Evolutionary conservation across 2,113 vertebrate species (phyloP).

Genomic region (Lasiurus cinereus): DNA sequence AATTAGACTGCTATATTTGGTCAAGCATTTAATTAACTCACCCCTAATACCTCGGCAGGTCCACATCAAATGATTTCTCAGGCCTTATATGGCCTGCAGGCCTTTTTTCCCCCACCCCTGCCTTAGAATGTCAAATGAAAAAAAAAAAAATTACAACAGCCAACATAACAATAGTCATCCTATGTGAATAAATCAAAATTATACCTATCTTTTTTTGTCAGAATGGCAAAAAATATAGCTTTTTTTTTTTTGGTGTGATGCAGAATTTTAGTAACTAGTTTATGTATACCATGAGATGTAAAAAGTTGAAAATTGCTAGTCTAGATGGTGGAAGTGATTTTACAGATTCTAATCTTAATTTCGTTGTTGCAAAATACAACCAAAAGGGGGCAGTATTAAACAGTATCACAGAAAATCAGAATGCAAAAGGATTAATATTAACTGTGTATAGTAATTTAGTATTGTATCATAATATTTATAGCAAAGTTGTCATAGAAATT

Average conservation of each 20-base stretch:
- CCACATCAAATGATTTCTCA: too few species aligned
- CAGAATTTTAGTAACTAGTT: not conserved
- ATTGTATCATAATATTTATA: not conserved
- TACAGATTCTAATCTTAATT: not conserved
- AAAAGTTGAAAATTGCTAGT: not conserved
- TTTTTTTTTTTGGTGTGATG: not conserved
- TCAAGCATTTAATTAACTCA: too few species aligned
- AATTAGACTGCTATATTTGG: too few species aligned
- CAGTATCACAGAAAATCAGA: not conserved
- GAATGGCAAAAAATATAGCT: not conserved
- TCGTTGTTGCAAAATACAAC: not conserved
- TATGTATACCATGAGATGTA: not conserved
- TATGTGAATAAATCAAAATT: not conserved
- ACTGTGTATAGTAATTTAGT: not conserved
- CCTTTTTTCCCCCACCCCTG: too few species aligned
- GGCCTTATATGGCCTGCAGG: too few species aligned
- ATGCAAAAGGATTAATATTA: accelerated
- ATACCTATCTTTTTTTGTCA: not conserved
- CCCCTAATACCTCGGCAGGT: too few species aligned
- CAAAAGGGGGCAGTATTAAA: conserved; percentile 80
- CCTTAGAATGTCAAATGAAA: not conserved
- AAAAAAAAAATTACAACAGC: not conserved
- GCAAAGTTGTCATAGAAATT: not conserved
- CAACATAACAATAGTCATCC: not conserved
- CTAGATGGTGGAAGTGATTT: accelerated